A percentile compares a stretch with the other conserved stretches of the same genome.
Evolutionary conservation across 1,140 invertebrate species (phyloP).

Genomic region (Thaumatotibia leucotreta): DNA sequence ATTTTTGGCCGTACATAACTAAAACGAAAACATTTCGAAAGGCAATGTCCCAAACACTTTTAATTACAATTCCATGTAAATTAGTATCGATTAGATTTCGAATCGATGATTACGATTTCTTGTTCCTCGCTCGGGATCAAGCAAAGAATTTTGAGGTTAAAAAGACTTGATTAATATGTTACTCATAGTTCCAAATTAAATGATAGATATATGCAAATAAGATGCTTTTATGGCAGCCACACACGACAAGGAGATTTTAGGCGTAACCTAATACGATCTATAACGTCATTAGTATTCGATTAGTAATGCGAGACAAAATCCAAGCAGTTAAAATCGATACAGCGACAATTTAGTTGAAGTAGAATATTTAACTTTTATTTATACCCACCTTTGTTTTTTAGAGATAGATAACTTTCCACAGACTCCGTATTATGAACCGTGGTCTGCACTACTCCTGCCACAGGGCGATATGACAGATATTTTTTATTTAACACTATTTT

Average conservation of each 20-base stretch:
- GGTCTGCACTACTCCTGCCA: no score
- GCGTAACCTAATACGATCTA: conserved; percentile 41
- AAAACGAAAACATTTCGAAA: conserved; percentile 27
- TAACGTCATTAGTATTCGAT: conserved; percentile 50
- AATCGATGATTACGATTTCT: conserved; percentile 20
- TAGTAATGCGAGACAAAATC: conserved; percentile 54
- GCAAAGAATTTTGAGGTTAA: conserved; percentile 45
- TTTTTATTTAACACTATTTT: no score
- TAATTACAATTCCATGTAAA: conserved; percentile 66
- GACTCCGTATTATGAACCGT: background rate
- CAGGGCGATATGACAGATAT: no score
- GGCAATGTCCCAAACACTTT: conserved; percentile 30
- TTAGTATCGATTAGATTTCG: conserved; percentile 29
- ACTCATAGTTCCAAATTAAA: conserved; percentile 56
- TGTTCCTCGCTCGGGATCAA: conserved; percentile 31
- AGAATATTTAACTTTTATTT: conserved; percentile 37
- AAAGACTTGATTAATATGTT: conserved; percentile 63
- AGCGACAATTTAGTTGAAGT: conserved; percentile 31
- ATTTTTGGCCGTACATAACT: conserved; percentile 17
- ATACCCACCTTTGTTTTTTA: conserved; percentile 29
- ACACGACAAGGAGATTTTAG: conserved; percentile 54
- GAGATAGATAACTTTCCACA: background rate
- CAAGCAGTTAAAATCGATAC: conserved; percentile 28
- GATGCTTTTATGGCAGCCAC: conserved; percentile 47
- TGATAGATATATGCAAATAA: conserved; percentile 59